Conservation (phyloP, 2,888 invertebrate species). For the Entomobrya multifasciata region DNA sequence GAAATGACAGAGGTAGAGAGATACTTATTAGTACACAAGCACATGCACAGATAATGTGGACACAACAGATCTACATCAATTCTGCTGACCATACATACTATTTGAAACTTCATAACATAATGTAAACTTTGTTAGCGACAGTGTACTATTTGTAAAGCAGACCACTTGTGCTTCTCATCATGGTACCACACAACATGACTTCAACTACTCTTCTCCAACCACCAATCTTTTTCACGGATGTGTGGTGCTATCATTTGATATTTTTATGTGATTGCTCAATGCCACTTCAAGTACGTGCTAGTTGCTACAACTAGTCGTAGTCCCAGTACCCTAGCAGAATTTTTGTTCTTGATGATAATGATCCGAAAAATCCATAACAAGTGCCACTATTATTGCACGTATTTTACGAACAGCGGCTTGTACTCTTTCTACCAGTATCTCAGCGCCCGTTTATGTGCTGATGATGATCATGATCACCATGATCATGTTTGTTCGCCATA, state of each 20-base stretch:
- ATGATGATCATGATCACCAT: slow-evolving; percentile 56
- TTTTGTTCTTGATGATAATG: slow-evolving; percentile 23
- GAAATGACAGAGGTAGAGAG: too few relatives aligned
- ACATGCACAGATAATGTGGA: background rate
- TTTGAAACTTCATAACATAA: too few relatives aligned
- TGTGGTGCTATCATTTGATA: slow-evolving; percentile 67
- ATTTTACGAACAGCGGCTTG: background rate
- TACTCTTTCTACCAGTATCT: background rate
- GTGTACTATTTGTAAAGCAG: background rate
- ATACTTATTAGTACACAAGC: background rate
- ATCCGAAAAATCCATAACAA: background rate
- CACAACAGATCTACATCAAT: background rate
- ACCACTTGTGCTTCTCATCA: background rate
- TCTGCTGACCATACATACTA: background rate
- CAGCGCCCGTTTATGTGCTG: slow-evolving; percentile 11
- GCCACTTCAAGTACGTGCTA: slow-evolving; percentile 70
- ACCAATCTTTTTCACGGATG: slow-evolving; percentile 27
- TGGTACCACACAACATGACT: background rate
- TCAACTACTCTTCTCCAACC: background rate
- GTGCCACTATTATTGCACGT: background rate
- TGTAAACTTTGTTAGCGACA: too few relatives aligned
- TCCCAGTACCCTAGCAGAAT: too few relatives aligned
- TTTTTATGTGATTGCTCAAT: slow-evolving; percentile 70
- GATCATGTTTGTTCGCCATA: slow-evolving; percentile 58
- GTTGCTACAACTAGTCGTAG: slow-evolving; percentile 63